These are phyloP conservation scores for Stichodactyla helianthus DNA, from an alignment of 64 coral and sea anemone species.

Conservation along the genomic window DNA sequence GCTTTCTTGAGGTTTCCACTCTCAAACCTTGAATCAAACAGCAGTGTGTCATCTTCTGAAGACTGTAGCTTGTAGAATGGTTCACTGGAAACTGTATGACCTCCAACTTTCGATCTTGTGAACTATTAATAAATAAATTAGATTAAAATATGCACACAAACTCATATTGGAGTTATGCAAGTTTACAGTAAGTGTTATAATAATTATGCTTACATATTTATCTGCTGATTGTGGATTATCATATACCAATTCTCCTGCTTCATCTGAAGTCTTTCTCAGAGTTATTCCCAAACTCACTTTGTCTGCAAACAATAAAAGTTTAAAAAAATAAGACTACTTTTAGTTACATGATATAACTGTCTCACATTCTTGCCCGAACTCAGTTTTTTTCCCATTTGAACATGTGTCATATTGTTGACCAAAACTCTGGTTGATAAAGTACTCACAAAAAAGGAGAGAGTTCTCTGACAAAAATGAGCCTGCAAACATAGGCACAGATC, in stretches of 20 bases:
- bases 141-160: too few relatives aligned
- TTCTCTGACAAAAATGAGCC: too few relatives aligned
- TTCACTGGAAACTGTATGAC: conserved; percentile 41
- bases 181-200: neutral
- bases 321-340: neutral
- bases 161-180: too few relatives aligned
- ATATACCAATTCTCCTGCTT: conserved; percentile 70
- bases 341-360: too few relatives aligned
- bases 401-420: too few relatives aligned
- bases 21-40: conserved; percentile 89
- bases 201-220: conserved; percentile 74
- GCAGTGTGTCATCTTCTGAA: conserved; percentile 54
- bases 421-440: too few relatives aligned
- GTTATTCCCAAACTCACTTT: neutral
- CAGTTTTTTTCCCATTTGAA: too few relatives aligned
- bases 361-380: too few relatives aligned
- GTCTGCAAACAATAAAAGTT: neutral
- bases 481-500: too few relatives aligned
- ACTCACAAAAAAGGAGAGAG: too few relatives aligned
- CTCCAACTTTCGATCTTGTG: conserved; percentile 57
- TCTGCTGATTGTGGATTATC: conserved; percentile 58
- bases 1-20: conserved; percentile 82
- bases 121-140: conserved; percentile 37
- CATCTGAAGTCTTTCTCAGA: neutral
- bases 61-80: conserved; percentile 59